Conservation (phyloP, 2,888 invertebrate genomes). For the Pocota personata region DNA sequence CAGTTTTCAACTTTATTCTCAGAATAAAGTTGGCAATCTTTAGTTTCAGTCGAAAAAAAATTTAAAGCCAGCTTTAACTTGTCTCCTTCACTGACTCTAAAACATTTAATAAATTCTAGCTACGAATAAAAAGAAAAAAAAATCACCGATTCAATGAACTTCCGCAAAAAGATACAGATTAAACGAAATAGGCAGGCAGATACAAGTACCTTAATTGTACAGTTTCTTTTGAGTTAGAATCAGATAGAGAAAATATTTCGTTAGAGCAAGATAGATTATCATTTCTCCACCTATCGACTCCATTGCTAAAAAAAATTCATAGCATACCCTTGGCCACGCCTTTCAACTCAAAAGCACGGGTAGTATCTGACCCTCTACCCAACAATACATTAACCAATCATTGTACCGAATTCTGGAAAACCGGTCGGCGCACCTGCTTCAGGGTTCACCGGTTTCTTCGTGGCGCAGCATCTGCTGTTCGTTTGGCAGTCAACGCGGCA, state of each 20-base stretch:
- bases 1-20: too few relatives aligned
- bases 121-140: not conserved
- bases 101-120: conserved; percentile 15
- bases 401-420: conserved; percentile 7
- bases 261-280: conserved; percentile 15
- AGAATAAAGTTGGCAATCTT: not conserved
- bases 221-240: not conserved
- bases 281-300: conserved; percentile 49
- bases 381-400: conserved; percentile 30
- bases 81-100: too few relatives aligned
- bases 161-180: conserved; percentile 8
- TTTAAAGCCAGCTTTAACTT: not conserved
- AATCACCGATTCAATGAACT: conserved; percentile 23
- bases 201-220: not conserved
- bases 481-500: not conserved
- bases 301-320: conserved; percentile 40
- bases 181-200: not conserved
- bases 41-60: not conserved
- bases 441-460: conserved; percentile 5
- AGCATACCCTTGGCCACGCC: conserved; percentile 35
- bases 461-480: conserved; percentile 18
- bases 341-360: not conserved
- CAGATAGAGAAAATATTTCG: not conserved
- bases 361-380: conserved; percentile 3
- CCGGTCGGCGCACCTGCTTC: conserved; percentile 64